phyloP scores from a whole-genome alignment of 1,140 invertebrate species.

The Mylabris phalerata region DNA sequence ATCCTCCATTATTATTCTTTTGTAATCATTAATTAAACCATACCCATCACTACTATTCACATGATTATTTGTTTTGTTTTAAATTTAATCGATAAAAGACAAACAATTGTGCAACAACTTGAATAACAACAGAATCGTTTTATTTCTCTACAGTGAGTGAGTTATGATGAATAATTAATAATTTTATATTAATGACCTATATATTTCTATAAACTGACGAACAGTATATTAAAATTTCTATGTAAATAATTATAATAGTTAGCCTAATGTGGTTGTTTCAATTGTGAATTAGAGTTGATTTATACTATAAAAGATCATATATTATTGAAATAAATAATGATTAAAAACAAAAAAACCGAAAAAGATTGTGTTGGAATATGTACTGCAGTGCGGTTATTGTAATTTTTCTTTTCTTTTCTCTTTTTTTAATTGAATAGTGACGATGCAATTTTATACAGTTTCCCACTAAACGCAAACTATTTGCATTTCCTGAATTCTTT shows the following conservation, averaged over 20 bases:
- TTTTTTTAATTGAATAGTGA: background rate
- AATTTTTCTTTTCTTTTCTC: background rate
- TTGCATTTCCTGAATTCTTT: too few relatives aligned
- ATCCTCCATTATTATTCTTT: too few relatives aligned
- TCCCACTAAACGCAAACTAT: background rate
- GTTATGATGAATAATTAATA: background rate
- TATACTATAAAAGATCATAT: background rate
- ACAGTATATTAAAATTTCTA: constrained; percentile 36
- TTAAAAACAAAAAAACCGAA: too few relatives aligned
- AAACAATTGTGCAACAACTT: constrained; percentile 21
- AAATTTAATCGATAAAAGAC: too few relatives aligned
- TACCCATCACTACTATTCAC: too few relatives aligned
- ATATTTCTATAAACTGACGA: constrained; percentile 33
- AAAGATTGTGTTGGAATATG: background rate
- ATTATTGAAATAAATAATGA: background rate
- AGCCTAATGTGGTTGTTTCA: constrained; percentile 14
- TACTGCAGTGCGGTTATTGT: constrained; percentile 9
- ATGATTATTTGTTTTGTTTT: too few relatives aligned
- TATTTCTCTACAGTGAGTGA: background rate
- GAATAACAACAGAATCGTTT: background rate
- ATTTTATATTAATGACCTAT: constrained; percentile 8
- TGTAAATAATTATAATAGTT: constrained; percentile 11
- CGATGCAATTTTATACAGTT: constrained; percentile 8
- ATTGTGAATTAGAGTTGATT: constrained; percentile 2
- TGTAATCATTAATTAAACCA: too few relatives aligned